Conservation (phyloP, 2,113 vertebrate genomes). For the Syrrhaptes paradoxus region DNA sequence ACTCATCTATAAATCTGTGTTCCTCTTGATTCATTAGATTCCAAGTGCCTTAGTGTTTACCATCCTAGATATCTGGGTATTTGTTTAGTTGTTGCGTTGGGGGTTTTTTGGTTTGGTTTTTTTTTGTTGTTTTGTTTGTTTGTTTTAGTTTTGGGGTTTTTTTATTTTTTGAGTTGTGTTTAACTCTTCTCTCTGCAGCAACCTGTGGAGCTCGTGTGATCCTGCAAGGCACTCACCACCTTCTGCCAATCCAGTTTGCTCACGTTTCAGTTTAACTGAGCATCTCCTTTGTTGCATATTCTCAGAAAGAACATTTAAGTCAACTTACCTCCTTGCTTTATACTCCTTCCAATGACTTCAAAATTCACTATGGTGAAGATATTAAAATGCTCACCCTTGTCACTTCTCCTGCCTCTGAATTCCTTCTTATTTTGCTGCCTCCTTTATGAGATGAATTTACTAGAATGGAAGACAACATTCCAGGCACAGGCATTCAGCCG, state of each 20-base stretch:
- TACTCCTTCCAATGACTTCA: background rate
- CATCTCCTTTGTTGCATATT: background rate
- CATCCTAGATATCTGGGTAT: background rate
- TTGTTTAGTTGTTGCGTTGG: background rate
- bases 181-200: background rate
- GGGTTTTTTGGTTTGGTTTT: no score
- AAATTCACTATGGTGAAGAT: background rate
- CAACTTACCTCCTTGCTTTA: background rate
- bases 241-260: fast-evolving
- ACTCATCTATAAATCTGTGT: fast-evolving
- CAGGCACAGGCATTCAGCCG: background rate
- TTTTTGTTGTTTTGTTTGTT: background rate
- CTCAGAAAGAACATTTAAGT: background rate
- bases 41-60: background rate
- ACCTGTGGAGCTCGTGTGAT: background rate
- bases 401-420: background rate
- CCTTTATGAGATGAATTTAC: background rate
- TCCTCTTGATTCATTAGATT: fast-evolving
- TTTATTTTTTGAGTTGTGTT: background rate
- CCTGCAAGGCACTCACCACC: fast-evolving
- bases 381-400: background rate
- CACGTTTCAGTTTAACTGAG: background rate
- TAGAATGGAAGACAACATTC: background rate
- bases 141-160: background rate
- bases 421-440: background rate